Percentiles rank a stretch among this genome's conserved stretches.
Evolutionary conservation across 1,140 invertebrate species (phyloP).

Genomic region (Drosophila varians): DNA sequence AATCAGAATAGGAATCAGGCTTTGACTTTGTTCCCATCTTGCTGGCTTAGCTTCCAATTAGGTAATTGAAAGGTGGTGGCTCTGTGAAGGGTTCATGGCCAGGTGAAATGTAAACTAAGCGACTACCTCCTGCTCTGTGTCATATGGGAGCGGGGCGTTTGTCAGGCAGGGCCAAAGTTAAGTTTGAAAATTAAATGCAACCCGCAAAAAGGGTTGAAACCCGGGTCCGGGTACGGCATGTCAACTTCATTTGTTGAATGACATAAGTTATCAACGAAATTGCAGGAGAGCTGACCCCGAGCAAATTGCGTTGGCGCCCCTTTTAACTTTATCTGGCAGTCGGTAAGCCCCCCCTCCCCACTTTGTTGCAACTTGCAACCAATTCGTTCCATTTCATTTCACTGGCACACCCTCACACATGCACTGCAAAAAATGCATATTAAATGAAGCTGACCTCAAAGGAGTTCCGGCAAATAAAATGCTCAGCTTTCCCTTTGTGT

Average conservation of each 20-base stretch:
- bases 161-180: slow-evolving; percentile 72
- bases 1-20: slow-evolving; percentile 13
- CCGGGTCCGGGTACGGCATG: slow-evolving; percentile 45
- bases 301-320: slow-evolving; percentile 73
- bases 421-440: not conserved
- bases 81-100: slow-evolving; percentile 6
- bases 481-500: not conserved
- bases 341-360: slow-evolving; percentile 60
- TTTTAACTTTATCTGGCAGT: slow-evolving; percentile 67
- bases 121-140: slow-evolving; percentile 19
- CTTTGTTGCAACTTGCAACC: slow-evolving; percentile 52
- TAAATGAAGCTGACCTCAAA: not conserved
- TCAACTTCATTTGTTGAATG: slow-evolving; percentile 80
- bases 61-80: slow-evolving; percentile 68
- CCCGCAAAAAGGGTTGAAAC: too few species aligned
- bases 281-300: slow-evolving; percentile 71
- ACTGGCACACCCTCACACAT: slow-evolving; percentile 54
- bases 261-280: slow-evolving; percentile 80
- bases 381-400: slow-evolving; percentile 78
- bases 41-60: slow-evolving; percentile 69
- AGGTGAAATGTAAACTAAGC: slow-evolving; percentile 49
- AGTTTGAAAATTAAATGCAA: slow-evolving; percentile 68
- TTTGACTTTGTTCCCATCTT: slow-evolving; percentile 42
- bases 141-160: slow-evolving; percentile 56
- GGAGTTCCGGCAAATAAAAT: slow-evolving; percentile 3